Conservation (phyloP, 2,113 vertebrate genomes). For the Genyomyrus donnyi region DNA sequence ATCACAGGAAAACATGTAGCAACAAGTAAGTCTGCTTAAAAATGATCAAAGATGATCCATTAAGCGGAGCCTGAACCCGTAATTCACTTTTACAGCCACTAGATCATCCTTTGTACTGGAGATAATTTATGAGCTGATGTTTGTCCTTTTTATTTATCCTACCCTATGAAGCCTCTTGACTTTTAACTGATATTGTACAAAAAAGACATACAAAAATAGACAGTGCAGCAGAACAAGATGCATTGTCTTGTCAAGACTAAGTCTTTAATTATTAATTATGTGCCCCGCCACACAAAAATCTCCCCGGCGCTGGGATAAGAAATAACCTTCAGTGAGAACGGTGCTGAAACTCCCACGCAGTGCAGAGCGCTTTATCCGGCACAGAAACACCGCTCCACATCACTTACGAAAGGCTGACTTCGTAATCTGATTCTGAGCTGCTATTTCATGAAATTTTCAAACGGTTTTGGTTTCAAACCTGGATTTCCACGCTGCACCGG, state of each 20-base stretch:
- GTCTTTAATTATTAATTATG: conserved; percentile 11
- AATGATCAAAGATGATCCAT: not conserved
- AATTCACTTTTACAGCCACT: not conserved
- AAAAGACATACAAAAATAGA: not conserved
- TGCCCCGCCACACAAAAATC: not conserved
- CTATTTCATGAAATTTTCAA: not conserved
- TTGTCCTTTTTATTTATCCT: not conserved
- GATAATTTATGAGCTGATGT: not conserved
- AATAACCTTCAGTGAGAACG: not conserved
- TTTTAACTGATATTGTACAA: not conserved
- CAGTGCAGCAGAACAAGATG: not conserved
- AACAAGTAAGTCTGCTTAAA: not conserved
- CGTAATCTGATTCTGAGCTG: not conserved
- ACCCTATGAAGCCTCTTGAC: not conserved
- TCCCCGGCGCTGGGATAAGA: not conserved
- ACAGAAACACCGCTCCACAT: not conserved
- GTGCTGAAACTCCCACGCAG: not conserved
- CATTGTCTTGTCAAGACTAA: not conserved
- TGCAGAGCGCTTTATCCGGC: not conserved
- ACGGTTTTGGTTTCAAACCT: not conserved
- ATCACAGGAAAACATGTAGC: not conserved
- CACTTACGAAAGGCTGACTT: not conserved
- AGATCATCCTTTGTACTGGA: not conserved
- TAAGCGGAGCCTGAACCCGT: not conserved
- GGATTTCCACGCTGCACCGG: not conserved